Base-by-base conservation (phyloP, 2,797 vertebrate species). In the Sebastes trivittatus region DNA sequence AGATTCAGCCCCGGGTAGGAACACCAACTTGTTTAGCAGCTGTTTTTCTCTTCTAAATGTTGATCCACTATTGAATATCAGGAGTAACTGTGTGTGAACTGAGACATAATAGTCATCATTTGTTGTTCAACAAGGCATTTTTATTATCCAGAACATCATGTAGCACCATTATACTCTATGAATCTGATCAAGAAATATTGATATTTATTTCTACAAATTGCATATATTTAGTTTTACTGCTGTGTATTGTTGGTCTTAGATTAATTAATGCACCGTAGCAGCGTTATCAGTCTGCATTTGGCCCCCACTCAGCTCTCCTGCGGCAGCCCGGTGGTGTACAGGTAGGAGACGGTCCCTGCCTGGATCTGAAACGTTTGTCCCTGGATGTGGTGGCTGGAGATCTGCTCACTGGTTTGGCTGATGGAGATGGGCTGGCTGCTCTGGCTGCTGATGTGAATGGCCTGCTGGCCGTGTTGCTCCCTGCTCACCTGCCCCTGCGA, bases 321-420 rank as follows among this genome's bases (percentile, higher is more conserved):
- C 5, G 88, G 84, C 25, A 95, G 90, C 54, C 93, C 93, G 2
- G 95, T 95, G 74, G 93, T 94, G 91, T 95, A 94, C 54, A 95
- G 94, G 76, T 95, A 96, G 22, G 95, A 96, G 9, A 95, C 93
- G 13, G 92, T 94, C 4, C 92, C 95, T 0, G 95, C 94, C 84
- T 95, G 93, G 83, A 94, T 96, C 94, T 95, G 95, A 84, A 97
- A 97, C 3, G 95, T 93, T 78, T 96, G 96, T 49, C 94, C 95
- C 84, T 95, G 95, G 82, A 96, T 85, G 78, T 95, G 94, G 71
- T 95, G 93, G 74, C 92, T 94, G 78, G 87, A 91, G 83, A 96
- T 92, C 68, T 95, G 95, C 78, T 95, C 93, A 0, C 83, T 94
- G 72, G 95, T 95, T 88, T 96, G 96, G 82, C 94, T 96, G 89